Conservation (phyloP, 2,113 vertebrate species). For the Calyptomena viridis region DNA sequence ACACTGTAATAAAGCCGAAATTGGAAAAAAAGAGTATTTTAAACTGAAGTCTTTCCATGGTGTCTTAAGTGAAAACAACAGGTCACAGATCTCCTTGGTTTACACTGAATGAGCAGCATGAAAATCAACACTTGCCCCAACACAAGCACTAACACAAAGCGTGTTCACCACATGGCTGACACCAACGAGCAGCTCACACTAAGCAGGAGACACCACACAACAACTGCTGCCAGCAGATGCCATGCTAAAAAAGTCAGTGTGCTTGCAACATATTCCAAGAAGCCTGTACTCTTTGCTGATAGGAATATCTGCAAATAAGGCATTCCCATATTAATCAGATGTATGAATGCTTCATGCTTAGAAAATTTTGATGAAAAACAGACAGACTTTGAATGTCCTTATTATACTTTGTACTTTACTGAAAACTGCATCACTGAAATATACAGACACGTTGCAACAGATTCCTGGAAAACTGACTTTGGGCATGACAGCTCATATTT, state of each 20-base stretch:
- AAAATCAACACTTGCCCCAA: background rate
- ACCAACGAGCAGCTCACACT: background rate
- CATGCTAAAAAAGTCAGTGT: background rate
- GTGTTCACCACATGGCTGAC: background rate
- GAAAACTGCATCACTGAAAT: background rate
- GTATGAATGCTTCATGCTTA: background rate
- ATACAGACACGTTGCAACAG: background rate
- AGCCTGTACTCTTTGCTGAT: background rate
- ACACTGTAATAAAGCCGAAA: background rate
- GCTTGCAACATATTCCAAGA: background rate
- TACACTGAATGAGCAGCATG: background rate
- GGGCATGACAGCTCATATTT: background rate
- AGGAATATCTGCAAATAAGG: background rate
- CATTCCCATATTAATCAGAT: background rate
- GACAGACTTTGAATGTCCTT: background rate
- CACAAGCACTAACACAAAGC: background rate
- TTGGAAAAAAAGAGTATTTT: background rate
- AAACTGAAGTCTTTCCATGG: background rate
- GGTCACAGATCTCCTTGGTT: background rate
- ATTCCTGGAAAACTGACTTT: background rate
- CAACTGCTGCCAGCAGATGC: background rate
- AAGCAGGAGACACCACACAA: background rate
- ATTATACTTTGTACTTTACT: background rate
- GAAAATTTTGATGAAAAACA: background rate
- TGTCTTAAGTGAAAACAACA: fast-evolving